Percentiles rank a stretch among this genome's conserved stretches.
phyloP scores from a whole-genome alignment of 2,888 invertebrate species.

The Clitarchus hookeri region DNA sequence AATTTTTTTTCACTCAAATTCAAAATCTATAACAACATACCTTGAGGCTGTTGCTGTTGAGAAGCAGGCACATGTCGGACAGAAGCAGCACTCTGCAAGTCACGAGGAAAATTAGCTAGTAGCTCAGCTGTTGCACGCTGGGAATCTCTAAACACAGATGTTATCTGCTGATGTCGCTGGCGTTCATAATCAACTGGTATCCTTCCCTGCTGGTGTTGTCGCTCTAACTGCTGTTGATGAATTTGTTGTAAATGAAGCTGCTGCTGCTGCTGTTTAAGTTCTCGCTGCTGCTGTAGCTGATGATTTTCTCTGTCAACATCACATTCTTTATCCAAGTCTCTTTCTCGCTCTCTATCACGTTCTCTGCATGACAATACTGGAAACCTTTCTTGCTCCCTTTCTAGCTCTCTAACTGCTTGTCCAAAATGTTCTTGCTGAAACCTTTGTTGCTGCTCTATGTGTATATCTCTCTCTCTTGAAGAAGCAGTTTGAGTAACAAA shows the following conservation, averaged over 20 bases:
- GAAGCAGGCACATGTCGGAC: background rate
- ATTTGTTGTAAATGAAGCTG: slow-evolving; percentile 53
- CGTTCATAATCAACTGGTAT: slow-evolving; percentile 42
- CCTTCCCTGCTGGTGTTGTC: slow-evolving; percentile 43
- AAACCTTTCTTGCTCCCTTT: slow-evolving; percentile 50
- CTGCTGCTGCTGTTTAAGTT: slow-evolving; percentile 52
- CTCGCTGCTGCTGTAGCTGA: slow-evolving; percentile 50
- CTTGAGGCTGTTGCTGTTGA: background rate
- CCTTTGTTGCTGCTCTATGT: slow-evolving; percentile 48
- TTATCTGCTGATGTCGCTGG: slow-evolving; percentile 43
- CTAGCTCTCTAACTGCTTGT: slow-evolving; percentile 46
- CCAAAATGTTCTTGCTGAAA: slow-evolving; percentile 47
- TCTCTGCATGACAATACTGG: slow-evolving; percentile 50
- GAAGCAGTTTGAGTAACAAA: background rate
- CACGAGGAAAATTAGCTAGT: background rate
- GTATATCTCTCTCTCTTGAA: slow-evolving; percentile 47
- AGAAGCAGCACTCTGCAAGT: slow-evolving; percentile 1
- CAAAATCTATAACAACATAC: background rate
- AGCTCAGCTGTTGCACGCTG: background rate
- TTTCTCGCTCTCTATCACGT: slow-evolving; percentile 42
- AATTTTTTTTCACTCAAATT: background rate
- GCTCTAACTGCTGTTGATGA: slow-evolving; percentile 49
- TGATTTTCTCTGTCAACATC: slow-evolving; percentile 43
- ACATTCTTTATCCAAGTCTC: slow-evolving; percentile 46
- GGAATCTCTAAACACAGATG: slow-evolving; percentile 22